Conservation (phyloP, 1,140 invertebrate species). For the Ostrea edulis region DNA sequence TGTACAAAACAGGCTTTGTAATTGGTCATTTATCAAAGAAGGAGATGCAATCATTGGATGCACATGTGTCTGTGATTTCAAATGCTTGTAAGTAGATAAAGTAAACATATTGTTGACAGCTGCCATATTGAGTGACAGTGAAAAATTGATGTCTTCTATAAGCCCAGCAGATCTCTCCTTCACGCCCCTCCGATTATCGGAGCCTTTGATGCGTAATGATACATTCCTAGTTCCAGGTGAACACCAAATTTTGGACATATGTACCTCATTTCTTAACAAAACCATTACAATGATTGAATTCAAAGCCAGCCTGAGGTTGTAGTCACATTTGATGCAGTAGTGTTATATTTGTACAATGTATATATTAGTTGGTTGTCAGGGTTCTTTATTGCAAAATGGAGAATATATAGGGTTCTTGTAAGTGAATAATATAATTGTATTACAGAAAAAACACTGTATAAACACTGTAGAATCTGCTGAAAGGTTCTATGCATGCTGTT, state of each 20-base stretch:
- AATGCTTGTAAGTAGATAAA: constrained; percentile 34
- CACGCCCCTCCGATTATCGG: neutral
- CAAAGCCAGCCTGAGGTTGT: neutral
- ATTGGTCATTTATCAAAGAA: constrained; percentile 2
- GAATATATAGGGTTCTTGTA: neutral
- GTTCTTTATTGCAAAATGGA: neutral
- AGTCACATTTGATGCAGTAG: neutral
- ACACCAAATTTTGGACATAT: constrained; percentile 13
- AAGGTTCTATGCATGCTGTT: neutral
- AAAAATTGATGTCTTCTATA: constrained; percentile 18
- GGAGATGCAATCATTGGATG: constrained; percentile 4
- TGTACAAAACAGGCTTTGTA: neutral
- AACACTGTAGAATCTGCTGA: neutral
- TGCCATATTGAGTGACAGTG: constrained; percentile 30
- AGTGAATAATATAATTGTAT: neutral
- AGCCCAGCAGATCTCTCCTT: neutral
- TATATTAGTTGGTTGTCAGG: neutral
- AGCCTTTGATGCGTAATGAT: constrained; percentile 21
- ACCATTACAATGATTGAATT: neutral
- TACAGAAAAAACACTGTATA: neutral
- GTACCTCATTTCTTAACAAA: constrained; percentile 1
- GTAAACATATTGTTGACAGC: constrained; percentile 20
- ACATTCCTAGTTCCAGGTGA: neutral
- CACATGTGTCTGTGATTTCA: constrained; percentile 1
- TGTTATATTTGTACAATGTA: neutral